Evolutionary conservation across 2,888 invertebrate species (phyloP).

Genomic region (Podotricha telesiphe): DNA sequence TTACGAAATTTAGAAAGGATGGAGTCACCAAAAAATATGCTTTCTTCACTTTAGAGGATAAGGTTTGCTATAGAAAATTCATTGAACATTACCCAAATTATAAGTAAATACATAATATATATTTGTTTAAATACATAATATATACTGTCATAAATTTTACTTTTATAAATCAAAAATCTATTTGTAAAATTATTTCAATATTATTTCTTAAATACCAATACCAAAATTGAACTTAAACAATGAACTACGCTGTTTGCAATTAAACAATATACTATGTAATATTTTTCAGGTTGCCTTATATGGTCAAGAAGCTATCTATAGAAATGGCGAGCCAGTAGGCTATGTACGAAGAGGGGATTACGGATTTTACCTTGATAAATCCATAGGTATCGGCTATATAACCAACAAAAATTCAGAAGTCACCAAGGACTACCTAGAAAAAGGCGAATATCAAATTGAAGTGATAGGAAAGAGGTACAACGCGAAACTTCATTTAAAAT

Average conservation of each 20-base stretch:
- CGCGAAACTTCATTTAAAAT: slow-evolving; percentile 87
- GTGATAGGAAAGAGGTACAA: slow-evolving; percentile 89
- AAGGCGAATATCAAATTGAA: slow-evolving; percentile 91
- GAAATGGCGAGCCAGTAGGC: slow-evolving; percentile 90
- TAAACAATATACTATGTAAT: slow-evolving; percentile 25
- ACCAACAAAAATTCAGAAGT: slow-evolving; percentile 84
- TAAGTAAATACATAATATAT: not conserved
- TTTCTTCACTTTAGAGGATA: slow-evolving; percentile 87
- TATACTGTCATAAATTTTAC: not conserved
- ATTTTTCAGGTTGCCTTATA: slow-evolving; percentile 86
- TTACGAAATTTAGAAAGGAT: slow-evolving; percentile 85
- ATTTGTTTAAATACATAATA: too few species aligned
- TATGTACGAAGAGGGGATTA: slow-evolving; percentile 92
- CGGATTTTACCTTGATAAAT: slow-evolving; percentile 83
- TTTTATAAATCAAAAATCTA: not conserved
- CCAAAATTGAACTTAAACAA: too few species aligned
- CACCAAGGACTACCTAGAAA: slow-evolving; percentile 86
- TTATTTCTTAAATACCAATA: too few species aligned
- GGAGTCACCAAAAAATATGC: slow-evolving; percentile 90
- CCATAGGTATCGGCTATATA: slow-evolving; percentile 85
- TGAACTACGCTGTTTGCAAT: too few species aligned
- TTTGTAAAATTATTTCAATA: too few species aligned
- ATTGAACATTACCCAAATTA: not conserved
- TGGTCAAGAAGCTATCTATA: slow-evolving; percentile 93
- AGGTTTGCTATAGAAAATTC: slow-evolving; percentile 54